A percentile compares a stretch with the other conserved stretches of the same genome.
These are phyloP conservation scores for Magallana gigas DNA, from an alignment of 1,140 invertebrate species.

Conservation along the genomic window DNA sequence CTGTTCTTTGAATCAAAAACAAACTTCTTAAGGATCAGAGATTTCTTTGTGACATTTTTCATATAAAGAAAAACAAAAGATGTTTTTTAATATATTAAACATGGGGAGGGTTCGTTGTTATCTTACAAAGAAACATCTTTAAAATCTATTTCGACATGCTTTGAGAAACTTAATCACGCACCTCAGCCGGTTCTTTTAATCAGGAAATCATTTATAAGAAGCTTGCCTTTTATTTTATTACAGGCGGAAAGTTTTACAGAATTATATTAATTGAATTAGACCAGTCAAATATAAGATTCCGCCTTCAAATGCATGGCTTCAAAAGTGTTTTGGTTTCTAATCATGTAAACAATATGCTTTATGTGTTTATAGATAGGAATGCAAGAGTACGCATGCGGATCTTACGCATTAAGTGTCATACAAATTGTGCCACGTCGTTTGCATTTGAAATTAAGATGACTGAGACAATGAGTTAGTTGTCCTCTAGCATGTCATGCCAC, in stretches of 20 bases:
- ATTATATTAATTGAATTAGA: conserved; percentile 16
- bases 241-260: not conserved
- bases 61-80: conserved; percentile 17
- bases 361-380: not conserved
- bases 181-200: not conserved
- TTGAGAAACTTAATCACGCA: not conserved
- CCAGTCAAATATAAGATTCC: not conserved
- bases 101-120: not conserved
- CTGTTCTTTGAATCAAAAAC: not conserved
- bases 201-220: not conserved
- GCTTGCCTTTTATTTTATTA: not conserved
- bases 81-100: not conserved
- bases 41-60: not conserved
- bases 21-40: not conserved
- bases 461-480: not conserved
- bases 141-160: not conserved
- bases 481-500: not conserved
- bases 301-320: conserved; percentile 6
- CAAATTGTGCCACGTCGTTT: not conserved
- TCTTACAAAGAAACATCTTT: not conserved
- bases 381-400: not conserved
- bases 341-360: not conserved
- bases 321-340: not conserved
- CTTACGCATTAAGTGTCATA: not conserved
- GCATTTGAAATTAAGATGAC: not conserved